Base-by-base conservation (phyloP, 2,113 vertebrate genomes). In the Cololabis saira region DNA sequence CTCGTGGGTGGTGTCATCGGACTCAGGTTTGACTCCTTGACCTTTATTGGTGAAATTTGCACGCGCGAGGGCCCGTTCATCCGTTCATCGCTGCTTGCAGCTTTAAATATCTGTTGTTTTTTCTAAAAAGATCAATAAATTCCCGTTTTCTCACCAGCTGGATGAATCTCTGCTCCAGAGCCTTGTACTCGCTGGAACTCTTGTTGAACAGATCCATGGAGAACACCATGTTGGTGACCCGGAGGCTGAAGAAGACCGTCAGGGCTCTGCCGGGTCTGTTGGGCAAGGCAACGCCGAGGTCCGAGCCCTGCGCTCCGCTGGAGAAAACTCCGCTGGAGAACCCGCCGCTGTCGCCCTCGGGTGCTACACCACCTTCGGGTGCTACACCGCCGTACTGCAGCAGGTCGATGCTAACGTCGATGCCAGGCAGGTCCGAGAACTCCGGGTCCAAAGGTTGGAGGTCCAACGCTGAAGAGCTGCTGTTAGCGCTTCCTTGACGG, bases 191-290 rank as follows among this genome's bases (percentile, higher is more conserved):
- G 17, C 94, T 80, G 0, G 97, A 99, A 80, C 95, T 97, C 88
- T 96, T 98, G 90, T 98, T 99, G 78, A 99, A 98, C 7, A 99
- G 87, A 71, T 97, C 93, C 64, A 94, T 93, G 54, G 96, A 98
- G 86, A 99, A 99, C 52, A 93, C 94, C 96, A 98, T 98, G 89
- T 99, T 99, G 63, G 96, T 98, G 30, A 98, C 97, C 62, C 96
- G 92, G 50, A 98, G 95, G 37, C 96, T 98, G 78, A 98, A 99
- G 91, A 98, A 99, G 51, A 99, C 97, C 0, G 95, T 93, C 8
- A 98, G 89, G 10, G 94, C 92, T 71, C 92, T 87, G 55, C 91
- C 86, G 0, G 94, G 88, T 54, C 57, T 82, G 2, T 37, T 43
- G 7, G 94, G 92, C 41, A 86, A 19, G 2, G 77, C 86, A 0